phyloP scores from a whole-genome alignment of 2,797 vertebrate species.

The Poeciliopsis infans region DNA sequence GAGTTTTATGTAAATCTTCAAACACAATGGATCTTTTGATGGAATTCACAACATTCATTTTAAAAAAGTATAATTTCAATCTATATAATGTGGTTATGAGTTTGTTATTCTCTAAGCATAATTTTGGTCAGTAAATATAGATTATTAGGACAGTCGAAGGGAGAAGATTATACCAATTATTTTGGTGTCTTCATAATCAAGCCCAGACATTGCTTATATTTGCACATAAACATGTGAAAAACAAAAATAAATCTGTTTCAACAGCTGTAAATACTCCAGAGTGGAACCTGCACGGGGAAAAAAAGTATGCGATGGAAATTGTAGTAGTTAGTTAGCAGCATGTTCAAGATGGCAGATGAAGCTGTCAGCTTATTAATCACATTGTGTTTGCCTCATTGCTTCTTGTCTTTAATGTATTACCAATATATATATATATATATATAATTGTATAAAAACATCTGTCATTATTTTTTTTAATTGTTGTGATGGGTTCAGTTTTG shows the following conservation, averaged over 20 bases:
- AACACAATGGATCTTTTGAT: background rate
- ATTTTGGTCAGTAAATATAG: background rate
- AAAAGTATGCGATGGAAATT: background rate
- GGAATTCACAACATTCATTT: background rate
- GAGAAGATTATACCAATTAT: background rate
- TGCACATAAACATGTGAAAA: background rate
- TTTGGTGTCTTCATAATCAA: background rate
- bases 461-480: background rate
- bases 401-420: background rate
- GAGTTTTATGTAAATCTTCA: background rate
- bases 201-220: background rate
- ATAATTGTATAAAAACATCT: background rate
- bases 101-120: background rate
- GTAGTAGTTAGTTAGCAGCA: background rate
- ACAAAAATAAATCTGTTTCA: background rate
- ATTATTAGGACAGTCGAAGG: background rate
- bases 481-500: background rate
- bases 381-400: background rate
- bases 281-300: background rate
- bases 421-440: background rate
- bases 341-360: background rate
- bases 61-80: background rate
- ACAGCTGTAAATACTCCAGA: background rate
- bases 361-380: background rate
- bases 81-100: background rate